Conservation (phyloP, 2,888 invertebrate genomes). For the Plagodis pulveraria region DNA sequence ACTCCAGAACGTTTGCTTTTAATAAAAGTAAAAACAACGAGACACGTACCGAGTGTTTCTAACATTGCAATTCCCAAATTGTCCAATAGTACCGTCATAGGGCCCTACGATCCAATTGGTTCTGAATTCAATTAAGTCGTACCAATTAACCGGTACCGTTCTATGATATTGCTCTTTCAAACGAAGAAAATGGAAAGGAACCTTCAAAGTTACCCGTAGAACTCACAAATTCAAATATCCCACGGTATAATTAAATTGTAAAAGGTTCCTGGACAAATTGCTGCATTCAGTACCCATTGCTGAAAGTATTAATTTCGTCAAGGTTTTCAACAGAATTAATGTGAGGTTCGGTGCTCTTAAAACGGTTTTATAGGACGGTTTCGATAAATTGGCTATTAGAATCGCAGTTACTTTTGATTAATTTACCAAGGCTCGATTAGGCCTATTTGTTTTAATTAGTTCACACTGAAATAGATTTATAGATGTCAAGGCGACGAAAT, state of each 20-base stretch:
- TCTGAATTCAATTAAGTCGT: constrained; percentile 57
- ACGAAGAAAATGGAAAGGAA: constrained; percentile 49
- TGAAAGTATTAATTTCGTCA: constrained; percentile 64
- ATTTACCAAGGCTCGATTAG: constrained; percentile 43
- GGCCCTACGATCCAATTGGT: constrained; percentile 44
- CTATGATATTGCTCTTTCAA: constrained; percentile 54
- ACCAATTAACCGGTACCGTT: constrained; percentile 54
- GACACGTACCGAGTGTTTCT: constrained; percentile 1
- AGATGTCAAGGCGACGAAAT: constrained; percentile 14
- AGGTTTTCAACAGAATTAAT: constrained; percentile 60
- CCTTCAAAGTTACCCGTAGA: constrained; percentile 48
- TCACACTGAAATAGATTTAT: constrained; percentile 28
- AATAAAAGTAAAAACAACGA: not conserved
- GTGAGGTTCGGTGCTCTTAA: constrained; percentile 48
- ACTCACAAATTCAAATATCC: constrained; percentile 56
- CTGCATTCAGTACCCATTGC: constrained; percentile 49
- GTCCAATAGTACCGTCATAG: constrained; percentile 14
- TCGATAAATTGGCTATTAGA: constrained; percentile 57
- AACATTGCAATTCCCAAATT: constrained; percentile 18
- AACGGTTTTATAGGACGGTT: constrained; percentile 53
- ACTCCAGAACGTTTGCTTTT: not conserved
- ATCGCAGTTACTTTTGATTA: constrained; percentile 54
- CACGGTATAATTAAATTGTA: constrained; percentile 64
- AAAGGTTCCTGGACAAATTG: constrained; percentile 64
- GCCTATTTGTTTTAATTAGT: constrained; percentile 49